Percentiles rank a stretch among this genome's conserved stretches.
phyloP scores from a whole-genome alignment of 2,113 vertebrate species.

The Dipodomys spectabilis region DNA sequence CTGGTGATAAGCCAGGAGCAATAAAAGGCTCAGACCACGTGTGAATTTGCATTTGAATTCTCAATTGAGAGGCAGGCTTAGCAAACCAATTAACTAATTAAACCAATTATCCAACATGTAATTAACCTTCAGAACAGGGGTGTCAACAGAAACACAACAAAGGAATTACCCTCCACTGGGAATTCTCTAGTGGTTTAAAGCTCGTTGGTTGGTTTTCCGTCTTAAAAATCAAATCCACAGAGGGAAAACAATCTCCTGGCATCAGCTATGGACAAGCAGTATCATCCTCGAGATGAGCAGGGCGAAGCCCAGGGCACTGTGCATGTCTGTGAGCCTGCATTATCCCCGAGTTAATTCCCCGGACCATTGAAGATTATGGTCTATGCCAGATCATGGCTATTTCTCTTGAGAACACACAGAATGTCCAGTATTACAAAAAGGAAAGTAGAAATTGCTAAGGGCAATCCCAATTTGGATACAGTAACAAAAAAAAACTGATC shows the following conservation, averaged over 20 bases:
- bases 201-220: not conserved
- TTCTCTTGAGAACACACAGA: not conserved
- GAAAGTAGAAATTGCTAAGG: not conserved
- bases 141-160: conserved; percentile 65
- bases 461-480: not conserved
- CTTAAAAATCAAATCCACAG: not conserved
- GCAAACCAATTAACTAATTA: conserved; percentile 79
- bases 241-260: not conserved
- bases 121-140: conserved; percentile 68
- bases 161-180: conserved; percentile 1
- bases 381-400: not conserved
- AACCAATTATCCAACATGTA: conserved; percentile 73
- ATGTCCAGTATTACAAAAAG: not conserved
- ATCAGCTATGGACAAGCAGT: not conserved
- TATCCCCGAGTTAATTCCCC: not conserved
- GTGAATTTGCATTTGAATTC: conserved; percentile 60
- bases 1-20: not conserved
- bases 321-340: not conserved
- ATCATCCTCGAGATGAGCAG: fast-evolving
- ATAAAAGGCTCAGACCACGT: not conserved
- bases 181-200: not conserved
- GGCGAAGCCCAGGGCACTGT: not conserved
- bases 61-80: conserved; percentile 31
- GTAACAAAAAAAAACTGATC: not conserved
- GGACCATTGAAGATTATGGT: not conserved